Percentiles rank a stretch among this genome's conserved stretches.
Evolutionary conservation across 2,888 invertebrate species (phyloP).

Genomic region (Hypolimnas misippus): DNA sequence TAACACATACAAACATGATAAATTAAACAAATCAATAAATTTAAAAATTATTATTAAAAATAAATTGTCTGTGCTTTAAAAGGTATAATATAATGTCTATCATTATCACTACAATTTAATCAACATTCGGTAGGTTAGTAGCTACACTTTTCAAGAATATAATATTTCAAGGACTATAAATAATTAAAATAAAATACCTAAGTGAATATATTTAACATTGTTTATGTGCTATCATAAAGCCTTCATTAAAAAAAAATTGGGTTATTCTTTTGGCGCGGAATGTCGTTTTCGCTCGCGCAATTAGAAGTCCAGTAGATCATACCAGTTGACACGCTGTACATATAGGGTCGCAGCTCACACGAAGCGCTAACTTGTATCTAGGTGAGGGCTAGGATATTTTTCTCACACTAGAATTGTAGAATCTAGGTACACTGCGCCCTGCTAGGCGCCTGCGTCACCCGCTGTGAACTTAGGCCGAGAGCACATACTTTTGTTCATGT

Average conservation of each 20-base stretch:
- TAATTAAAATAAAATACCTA: background rate
- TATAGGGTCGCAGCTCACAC: conserved; percentile 49
- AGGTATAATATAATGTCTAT: no score
- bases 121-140: background rate
- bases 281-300: conserved; percentile 25
- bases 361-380: conserved; percentile 57
- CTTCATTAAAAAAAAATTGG: conserved; percentile 25
- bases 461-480: conserved; percentile 46
- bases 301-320: conserved; percentile 34
- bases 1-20: no score
- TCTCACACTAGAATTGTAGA: conserved; percentile 68
- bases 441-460: conserved; percentile 52
- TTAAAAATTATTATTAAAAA: no score
- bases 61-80: no score
- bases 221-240: conserved; percentile 17
- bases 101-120: no score
- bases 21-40: no score
- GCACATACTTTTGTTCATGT: conserved; percentile 27
- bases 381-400: conserved; percentile 79
- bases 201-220: conserved; percentile 2
- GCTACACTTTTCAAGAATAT: background rate
- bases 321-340: conserved; percentile 40
- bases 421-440: conserved; percentile 47
- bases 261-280: conserved; percentile 28
- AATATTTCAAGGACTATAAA: background rate